Evolutionary conservation across 2,888 invertebrate species (phyloP).

Genomic region (Eilema depressum): DNA sequence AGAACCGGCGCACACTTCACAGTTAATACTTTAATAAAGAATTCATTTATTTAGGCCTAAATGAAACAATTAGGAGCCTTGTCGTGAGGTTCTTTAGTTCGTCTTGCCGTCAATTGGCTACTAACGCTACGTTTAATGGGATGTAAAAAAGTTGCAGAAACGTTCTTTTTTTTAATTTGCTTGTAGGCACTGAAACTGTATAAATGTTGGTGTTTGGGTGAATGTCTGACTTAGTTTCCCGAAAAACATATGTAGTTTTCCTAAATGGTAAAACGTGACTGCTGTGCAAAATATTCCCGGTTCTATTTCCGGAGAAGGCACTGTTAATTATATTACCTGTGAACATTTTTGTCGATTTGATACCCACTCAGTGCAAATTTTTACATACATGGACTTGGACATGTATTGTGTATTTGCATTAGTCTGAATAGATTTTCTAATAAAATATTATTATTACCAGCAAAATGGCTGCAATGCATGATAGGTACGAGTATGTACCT

Average conservation of each 20-base stretch:
- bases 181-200: not conserved
- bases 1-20: constrained; percentile 32
- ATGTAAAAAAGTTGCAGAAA: constrained; percentile 2
- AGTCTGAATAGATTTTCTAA: not conserved
- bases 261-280: too few relatives aligned
- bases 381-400: too few relatives aligned
- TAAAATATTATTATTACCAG: too few relatives aligned
- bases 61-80: constrained; percentile 23
- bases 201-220: not conserved
- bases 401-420: not conserved
- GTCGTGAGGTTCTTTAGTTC: constrained; percentile 11
- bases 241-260: too few relatives aligned
- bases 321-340: too few relatives aligned
- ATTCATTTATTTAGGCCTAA: constrained; percentile 43
- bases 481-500: too few relatives aligned
- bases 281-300: too few relatives aligned
- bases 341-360: too few relatives aligned
- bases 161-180: not conserved
- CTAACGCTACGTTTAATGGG: not conserved
- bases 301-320: too few relatives aligned
- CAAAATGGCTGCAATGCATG: not conserved
- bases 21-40: constrained; percentile 37
- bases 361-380: too few relatives aligned
- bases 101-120: not conserved
- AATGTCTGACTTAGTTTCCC: not conserved